Base-by-base conservation (phyloP, 2,888 invertebrate genomes). In the Mylabris sibirica region DNA sequence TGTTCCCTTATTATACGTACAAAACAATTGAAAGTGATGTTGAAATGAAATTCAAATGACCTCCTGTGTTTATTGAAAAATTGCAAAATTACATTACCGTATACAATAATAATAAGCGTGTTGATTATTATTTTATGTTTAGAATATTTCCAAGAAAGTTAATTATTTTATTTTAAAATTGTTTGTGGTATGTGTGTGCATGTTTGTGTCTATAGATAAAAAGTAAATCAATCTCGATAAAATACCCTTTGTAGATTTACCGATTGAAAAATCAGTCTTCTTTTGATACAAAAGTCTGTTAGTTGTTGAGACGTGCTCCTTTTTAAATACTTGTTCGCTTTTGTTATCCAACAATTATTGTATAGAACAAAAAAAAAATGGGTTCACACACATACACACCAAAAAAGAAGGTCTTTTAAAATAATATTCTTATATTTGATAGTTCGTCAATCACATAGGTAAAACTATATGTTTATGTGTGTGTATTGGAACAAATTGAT, bases 401-500 rank as follows among this genome's bases (percentile, higher is more conserved):
- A 12, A n/a, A 41, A 20, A 49, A 20, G 20, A 17, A 17, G 6
- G 0, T 17, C 41, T 8, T 17, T 44, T 17, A 44, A n/a, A n/a
- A 20, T 49, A 20, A 49, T 49, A 22, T 49, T 3, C 20, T 49
- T 49, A 20, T 20, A 49, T 49, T 2, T 20, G 49, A 20, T 22
- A 49, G 49, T 11, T 49, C 20, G 49, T 49, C 49, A 49, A 20
- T 49, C 49, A 20, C 20, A 11, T 20, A 20, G 11, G n/a, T n/a
- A n/a, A n/a, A 44, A 44, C 17, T 20, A 1, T 8, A 4, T 49
- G 20, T 49, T 2, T 49, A 6, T 20, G 11, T 20, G 49, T 49
- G 20, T 20, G 3, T 49, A 49, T 49, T 49, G 49, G 60, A 67
- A 67, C 24, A 63, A 64, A 22, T 24, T 34, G 44, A 17, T n/a